Evolutionary conservation across 2,797 vertebrate species (phyloP).

Genomic region (Poecilia picta): DNA sequence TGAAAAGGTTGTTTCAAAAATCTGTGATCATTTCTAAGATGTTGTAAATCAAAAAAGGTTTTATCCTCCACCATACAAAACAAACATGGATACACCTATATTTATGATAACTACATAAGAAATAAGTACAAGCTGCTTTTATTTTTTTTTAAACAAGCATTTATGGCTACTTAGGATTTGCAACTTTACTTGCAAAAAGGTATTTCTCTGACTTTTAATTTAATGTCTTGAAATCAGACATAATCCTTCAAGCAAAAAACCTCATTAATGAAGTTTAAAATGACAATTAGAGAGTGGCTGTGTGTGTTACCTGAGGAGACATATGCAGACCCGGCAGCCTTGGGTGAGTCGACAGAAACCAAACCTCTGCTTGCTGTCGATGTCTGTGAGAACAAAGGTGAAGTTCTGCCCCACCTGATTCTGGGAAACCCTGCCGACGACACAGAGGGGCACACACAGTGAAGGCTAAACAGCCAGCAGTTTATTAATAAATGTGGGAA

Average conservation of each 20-base stretch:
- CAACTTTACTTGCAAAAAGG: background rate
- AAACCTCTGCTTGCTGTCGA: slow-evolving; percentile 96
- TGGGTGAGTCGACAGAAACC: slow-evolving; percentile 96
- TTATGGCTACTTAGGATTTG: slow-evolving; percentile 12
- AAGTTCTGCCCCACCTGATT: slow-evolving; percentile 97
- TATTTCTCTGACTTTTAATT: slow-evolving; percentile 19
- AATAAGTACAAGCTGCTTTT: background rate
- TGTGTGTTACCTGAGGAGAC: slow-evolving; percentile 90
- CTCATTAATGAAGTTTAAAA: background rate
- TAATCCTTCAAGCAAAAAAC: background rate
- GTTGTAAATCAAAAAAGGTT: slow-evolving; percentile 36
- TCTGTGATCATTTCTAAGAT: slow-evolving; percentile 48
- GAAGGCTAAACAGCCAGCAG: slow-evolving; percentile 3
- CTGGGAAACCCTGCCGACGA: slow-evolving; percentile 85
- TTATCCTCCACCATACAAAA: slow-evolving; percentile 14
- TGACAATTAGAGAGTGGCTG: background rate
- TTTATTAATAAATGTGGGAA: slow-evolving; percentile 4
- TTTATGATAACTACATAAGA: background rate
- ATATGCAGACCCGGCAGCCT: slow-evolving; percentile 92
- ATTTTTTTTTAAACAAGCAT: background rate
- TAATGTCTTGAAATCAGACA: slow-evolving; percentile 12
- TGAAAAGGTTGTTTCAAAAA: slow-evolving; percentile 51
- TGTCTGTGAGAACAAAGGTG: slow-evolving; percentile 97
- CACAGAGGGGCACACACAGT: slow-evolving; percentile 13
- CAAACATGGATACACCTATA: background rate